Conservation (phyloP, 2,888 invertebrate genomes). For the Adelognathus sp. region DNA sequence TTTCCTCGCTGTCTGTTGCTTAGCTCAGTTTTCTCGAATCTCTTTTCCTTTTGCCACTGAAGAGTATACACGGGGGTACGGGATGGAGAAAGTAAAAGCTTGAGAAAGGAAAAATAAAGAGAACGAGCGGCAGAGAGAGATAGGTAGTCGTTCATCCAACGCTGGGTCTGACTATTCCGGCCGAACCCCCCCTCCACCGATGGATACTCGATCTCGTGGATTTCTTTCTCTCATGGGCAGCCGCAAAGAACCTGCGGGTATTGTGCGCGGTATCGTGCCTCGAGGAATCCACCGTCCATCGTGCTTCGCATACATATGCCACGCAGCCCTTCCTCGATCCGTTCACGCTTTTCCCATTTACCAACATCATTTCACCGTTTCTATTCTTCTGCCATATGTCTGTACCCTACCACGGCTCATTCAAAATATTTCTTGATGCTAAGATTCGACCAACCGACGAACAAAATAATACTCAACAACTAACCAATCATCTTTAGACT, state of each 20-base stretch:
- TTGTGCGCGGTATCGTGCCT: slow-evolving; percentile 37
- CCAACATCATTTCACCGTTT: background rate
- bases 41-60: background rate
- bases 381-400: background rate
- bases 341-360: background rate
- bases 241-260: slow-evolving; percentile 35
- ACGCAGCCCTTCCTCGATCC: background rate
- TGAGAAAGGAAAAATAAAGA: no score
- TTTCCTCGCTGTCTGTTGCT: slow-evolving; percentile 6
- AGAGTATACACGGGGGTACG: background rate
- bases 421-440: background rate
- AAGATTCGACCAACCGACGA: background rate
- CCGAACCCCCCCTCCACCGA: background rate
- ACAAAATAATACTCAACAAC: background rate
- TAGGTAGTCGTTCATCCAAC: slow-evolving; percentile 9
- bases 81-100: background rate
- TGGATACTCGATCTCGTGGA: slow-evolving; percentile 20
- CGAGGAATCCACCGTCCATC: slow-evolving; percentile 16
- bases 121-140: no score
- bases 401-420: background rate
- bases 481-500: no score
- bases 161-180: slow-evolving; percentile 5
- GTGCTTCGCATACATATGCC: background rate
- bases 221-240: slow-evolving; percentile 14
- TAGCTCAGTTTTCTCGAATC: slow-evolving; percentile 1